Evolutionary conservation across 2,113 vertebrate species (phyloP).

Genomic region (Ia io): DNA sequence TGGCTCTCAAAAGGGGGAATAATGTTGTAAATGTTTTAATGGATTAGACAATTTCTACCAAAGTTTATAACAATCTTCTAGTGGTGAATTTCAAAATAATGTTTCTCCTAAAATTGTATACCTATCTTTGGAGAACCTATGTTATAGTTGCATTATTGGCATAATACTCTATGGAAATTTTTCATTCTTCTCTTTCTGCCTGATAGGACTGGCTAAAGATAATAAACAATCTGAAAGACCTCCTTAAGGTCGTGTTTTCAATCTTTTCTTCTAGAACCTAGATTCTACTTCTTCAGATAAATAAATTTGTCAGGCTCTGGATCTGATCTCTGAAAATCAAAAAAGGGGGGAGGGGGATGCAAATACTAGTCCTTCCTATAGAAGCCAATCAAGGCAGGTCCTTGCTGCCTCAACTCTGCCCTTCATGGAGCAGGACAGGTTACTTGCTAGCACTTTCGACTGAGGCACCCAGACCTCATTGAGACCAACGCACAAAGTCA

Average conservation of each 20-base stretch:
- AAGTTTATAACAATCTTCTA: slow-evolving; percentile 7
- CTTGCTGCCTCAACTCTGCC: not conserved
- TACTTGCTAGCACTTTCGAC: not conserved
- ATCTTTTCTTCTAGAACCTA: not conserved
- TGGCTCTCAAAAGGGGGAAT: not conserved
- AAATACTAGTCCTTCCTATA: not conserved
- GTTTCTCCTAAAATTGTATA: not conserved
- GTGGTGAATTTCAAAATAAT: slow-evolving; percentile 26
- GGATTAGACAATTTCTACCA: not conserved
- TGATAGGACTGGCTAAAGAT: not conserved
- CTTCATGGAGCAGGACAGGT: not conserved
- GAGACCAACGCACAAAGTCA: not conserved
- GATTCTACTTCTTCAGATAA: not conserved
- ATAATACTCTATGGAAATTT: not conserved
- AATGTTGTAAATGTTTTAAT: not conserved
- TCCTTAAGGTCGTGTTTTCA: not conserved
- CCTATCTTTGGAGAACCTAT: not conserved
- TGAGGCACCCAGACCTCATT: not conserved
- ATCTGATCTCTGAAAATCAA: not conserved
- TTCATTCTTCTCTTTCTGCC: slow-evolving; percentile 28
- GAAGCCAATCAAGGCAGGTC: not conserved
- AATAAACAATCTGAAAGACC: not conserved
- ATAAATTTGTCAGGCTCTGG: not conserved
- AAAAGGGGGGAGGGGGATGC: fast-evolving
- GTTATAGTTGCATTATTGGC: not conserved